Evolutionary conservation across 2,888 invertebrate species (phyloP).

Genomic region (Spisula solida): DNA sequence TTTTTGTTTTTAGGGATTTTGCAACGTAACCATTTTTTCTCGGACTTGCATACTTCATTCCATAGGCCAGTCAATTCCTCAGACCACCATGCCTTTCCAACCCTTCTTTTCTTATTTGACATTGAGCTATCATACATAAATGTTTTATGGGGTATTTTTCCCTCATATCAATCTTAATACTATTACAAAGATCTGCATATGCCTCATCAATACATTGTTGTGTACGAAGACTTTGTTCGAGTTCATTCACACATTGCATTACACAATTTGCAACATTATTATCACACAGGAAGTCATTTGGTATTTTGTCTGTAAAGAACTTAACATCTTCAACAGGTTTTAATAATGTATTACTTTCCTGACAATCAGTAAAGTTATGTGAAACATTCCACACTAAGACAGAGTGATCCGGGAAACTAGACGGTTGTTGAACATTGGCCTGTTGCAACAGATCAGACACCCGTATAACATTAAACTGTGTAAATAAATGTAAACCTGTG

Average conservation of each 20-base stretch:
- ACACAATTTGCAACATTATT: background rate
- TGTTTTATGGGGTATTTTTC: background rate
- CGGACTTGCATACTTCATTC: background rate
- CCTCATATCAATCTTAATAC: slow-evolving; percentile 23
- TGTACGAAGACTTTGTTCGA: slow-evolving; percentile 9
- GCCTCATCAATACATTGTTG: slow-evolving; percentile 16
- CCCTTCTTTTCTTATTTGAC: slow-evolving; percentile 8
- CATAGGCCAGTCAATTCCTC: slow-evolving; percentile 3
- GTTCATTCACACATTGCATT: slow-evolving; percentile 4
- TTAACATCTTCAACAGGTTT: background rate
- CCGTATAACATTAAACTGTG: slow-evolving; percentile 7
- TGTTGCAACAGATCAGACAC: background rate
- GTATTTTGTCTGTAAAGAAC: slow-evolving; percentile 21
- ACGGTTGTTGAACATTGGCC: slow-evolving; percentile 15
- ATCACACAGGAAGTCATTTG: background rate
- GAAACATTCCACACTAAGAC: background rate
- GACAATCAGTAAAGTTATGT: background rate
- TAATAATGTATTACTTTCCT: background rate
- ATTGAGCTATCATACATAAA: background rate
- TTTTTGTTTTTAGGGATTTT: background rate
- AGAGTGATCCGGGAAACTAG: slow-evolving; percentile 18
- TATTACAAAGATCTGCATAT: background rate
- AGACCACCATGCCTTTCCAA: background rate
- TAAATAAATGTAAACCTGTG: background rate
- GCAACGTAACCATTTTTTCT: background rate